Evolutionary conservation across 1,140 invertebrate species (phyloP), one percentile per base, ranked within the genome.

Genomic region (Cataglyphis hispanica): DNA sequence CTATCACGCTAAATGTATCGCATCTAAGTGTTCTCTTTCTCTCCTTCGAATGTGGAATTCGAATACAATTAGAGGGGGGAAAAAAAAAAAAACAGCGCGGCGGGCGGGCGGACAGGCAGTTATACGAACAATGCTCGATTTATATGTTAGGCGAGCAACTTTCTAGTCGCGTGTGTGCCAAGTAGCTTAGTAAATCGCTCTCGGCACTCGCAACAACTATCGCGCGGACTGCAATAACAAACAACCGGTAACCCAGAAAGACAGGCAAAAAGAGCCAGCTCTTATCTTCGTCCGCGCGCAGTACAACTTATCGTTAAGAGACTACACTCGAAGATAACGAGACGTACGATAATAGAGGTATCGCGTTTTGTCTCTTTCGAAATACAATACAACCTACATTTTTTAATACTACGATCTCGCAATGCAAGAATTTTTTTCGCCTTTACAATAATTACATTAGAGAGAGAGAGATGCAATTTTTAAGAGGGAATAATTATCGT

Each of bases 61-160:
- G 37, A 72, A 61, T 78, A 37, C 74, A 84, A 70, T 69, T 64
- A 86, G 25, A 86, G 70, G 13, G n/a, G n/a, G n/a, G n/a, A n/a
- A n/a, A n/a, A n/a, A n/a, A n/a, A n/a, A 84, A 63, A 84, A 84
- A 64, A 37, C 27, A 10, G 77, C 34, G 61, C 4, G 34, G 46
- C 78, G 46, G n/a, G 56, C 56, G 27, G 27, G 56, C 56, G 11
- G 22, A 46, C 63, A 25, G 61, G 19, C 70, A 46, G 69, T 56
- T 74, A 70, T 72, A 77, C 43, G 86, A 77, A 88, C 85, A 85
- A 89, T 78, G 67, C 56, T 74, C 86, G 86, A 89, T 89, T 89
- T 89, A 88, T 88, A 87, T 80, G 80, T 85, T 50, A 53, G 31
- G 27, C 46, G 76, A 77, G 61, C 67, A 40, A 85, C 88, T 89